Evolutionary conservation across 2,797 vertebrate genomes (phyloP), one percentile per base, ranked within the genome.

Genomic region (Mormyrus hasselquistii): DNA sequence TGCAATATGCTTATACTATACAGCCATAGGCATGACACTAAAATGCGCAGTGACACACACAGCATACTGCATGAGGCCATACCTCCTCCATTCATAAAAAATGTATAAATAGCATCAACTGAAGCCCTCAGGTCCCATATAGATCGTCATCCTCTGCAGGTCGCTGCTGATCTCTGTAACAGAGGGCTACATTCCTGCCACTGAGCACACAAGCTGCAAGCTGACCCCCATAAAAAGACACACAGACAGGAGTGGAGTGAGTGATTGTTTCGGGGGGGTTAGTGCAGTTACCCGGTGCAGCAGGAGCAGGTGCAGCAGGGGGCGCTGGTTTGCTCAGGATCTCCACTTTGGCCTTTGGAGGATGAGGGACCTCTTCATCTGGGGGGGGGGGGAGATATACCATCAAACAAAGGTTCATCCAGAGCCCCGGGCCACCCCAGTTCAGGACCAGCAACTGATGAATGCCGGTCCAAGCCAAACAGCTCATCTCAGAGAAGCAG

Each of bases 21-120:
- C 1, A 41, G 14, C 34, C 73, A 76, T 14, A 34, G 62, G 62
- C 62, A 6, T 29, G 9, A 62, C 7, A 14, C 29, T 73, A 73
- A 25, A 25, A 62, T 98, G 97, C 97, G 96, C 96, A 91, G 96
- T 99, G 98, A 99, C 98, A 99, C 97, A 98, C 99, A 94, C 96
- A 95, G 94, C 95, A 95, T 99, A 98, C 99, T 99, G 98, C 99
- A 99, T 99, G 97, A 98, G 95, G 96, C 96, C 96, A 97, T 98
- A 98, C 98, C 97, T 99, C 98, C 97, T 97, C 95, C 96, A 97
- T 97, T 97, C 97, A 98, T 98, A 99, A 99, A 98, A 98, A 97
- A 99, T 99, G 99, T 19, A 57, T 98, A 98, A 99, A 98, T 2
- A 97, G 96, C 94, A 96, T 96, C 98, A 98, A 98, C 98, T 98